Conservation (phyloP, 2,888 invertebrate genomes). For the Cosmia trapezina region DNA sequence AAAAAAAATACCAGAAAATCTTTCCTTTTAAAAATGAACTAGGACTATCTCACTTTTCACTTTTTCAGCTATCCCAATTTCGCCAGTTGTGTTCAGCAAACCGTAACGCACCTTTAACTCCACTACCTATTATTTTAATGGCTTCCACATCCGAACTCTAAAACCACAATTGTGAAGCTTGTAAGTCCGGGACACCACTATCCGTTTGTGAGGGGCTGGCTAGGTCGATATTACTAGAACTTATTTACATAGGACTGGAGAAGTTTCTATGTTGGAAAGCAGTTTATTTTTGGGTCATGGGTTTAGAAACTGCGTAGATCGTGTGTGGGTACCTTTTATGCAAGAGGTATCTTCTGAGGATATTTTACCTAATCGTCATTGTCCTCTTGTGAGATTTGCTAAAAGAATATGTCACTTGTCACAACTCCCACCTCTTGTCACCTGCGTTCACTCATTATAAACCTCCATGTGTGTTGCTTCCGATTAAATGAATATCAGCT, state of each 20-base stretch:
- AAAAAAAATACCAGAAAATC: neutral
- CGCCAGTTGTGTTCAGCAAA: conserved; percentile 10
- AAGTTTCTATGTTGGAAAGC: conserved; percentile 29
- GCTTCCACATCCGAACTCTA: neutral
- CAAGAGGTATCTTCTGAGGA: neutral
- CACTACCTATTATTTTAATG: conserved; percentile 3
- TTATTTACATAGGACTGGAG: conserved; percentile 45
- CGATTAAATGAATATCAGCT: neutral
- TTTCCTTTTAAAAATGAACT: neutral
- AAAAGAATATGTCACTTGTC: neutral
- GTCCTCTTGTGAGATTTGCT: neutral
- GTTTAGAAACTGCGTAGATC: conserved; percentile 19
- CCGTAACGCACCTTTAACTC: conserved; percentile 2
- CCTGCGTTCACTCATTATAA: neutral
- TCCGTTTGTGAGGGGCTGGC: neutral
- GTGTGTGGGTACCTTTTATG: neutral
- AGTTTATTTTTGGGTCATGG: conserved; percentile 22
- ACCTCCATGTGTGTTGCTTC: neutral
- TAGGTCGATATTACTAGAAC: conserved; percentile 15
- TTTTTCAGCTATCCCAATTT: neutral
- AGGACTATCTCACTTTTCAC: neutral
- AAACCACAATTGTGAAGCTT: conserved; percentile 14
- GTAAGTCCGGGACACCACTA: neutral
- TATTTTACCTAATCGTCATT: neutral
- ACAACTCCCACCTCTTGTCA: no score